A percentile compares a stretch with the other conserved stretches of the same genome.
Evolutionary conservation across 2,797 vertebrate species (phyloP).

Genomic region (Falco novaeseelandiae): DNA sequence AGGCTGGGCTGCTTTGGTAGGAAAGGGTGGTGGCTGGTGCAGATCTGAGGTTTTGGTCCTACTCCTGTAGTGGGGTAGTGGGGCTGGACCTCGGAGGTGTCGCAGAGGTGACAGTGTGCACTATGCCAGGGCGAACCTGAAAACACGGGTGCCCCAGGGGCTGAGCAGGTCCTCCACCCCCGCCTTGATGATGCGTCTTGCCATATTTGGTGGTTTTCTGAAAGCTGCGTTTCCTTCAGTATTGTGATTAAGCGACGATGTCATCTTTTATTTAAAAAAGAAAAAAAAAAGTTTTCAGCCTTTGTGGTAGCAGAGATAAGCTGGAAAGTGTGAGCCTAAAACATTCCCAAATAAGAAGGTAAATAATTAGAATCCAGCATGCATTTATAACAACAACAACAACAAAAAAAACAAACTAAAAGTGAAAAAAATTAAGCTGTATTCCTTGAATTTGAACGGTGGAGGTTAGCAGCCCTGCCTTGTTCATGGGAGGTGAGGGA

Average conservation of each 20-base stretch:
- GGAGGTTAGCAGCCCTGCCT: neutral
- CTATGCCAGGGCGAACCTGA: neutral
- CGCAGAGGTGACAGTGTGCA: neutral
- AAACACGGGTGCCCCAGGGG: neutral
- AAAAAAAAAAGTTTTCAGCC: neutral
- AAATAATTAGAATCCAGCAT: neutral
- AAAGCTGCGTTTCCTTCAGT: neutral
- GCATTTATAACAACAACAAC: neutral
- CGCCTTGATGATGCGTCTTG: fast-evolving
- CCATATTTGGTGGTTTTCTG: slow-evolving; percentile 4
- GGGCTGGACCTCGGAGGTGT: neutral
- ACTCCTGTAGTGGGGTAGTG: fast-evolving
- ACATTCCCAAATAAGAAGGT: neutral
- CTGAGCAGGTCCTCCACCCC: neutral
- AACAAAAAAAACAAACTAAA: neutral
- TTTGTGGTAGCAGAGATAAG: slow-evolving; percentile 46
- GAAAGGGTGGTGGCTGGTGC: fast-evolving
- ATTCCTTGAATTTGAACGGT: neutral
- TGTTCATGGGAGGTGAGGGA: neutral
- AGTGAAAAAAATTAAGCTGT: neutral
- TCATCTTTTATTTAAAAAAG: neutral
- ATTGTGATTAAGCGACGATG: slow-evolving; percentile 31
- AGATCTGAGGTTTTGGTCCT: neutral
- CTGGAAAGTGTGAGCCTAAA: neutral
- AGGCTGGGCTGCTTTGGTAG: neutral